A percentile compares a stretch with the other conserved stretches of the same genome.
These are phyloP conservation scores for Heteromurus nitidus DNA, from an alignment of 2,888 invertebrate species.

Conservation along the genomic window DNA sequence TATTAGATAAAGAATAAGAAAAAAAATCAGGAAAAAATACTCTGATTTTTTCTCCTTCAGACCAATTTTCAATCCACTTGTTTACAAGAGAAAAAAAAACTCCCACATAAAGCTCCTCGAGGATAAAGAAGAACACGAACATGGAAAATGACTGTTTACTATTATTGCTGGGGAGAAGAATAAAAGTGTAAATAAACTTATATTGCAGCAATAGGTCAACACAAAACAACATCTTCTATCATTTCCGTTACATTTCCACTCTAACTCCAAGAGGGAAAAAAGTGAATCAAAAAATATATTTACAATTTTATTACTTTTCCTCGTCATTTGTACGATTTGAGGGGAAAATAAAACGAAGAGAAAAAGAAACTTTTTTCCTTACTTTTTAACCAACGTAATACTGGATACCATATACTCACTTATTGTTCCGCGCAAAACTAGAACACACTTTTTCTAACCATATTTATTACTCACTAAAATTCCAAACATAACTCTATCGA, in stretches of 20 bases:
- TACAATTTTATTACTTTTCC: constrained; percentile 37
- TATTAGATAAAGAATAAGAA: not conserved
- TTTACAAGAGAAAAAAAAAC: not conserved
- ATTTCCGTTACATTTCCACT: no score
- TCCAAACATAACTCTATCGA: not conserved
- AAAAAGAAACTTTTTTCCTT: not conserved
- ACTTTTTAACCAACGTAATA: not conserved
- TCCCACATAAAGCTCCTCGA: not conserved
- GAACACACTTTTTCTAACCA: not conserved
- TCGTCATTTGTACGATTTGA: constrained; percentile 23
- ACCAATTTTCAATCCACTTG: no score
- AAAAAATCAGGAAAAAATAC: not conserved
- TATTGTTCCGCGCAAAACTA: no score
- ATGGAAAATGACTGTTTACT: no score
- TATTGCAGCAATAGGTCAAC: not conserved
- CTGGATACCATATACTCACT: no score
- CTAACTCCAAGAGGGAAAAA: no score
- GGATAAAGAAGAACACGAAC: no score
- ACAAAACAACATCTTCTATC: constrained; percentile 1
- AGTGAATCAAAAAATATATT: constrained; percentile 17
- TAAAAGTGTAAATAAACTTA: not conserved
- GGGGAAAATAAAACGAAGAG: constrained; percentile 13
- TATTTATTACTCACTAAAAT: constrained; percentile 22
- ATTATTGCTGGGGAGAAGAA: no score
- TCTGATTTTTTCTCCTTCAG: no score